Base-by-base conservation (phyloP, 1,140 invertebrate genomes). In the Sycobia sp. region DNA sequence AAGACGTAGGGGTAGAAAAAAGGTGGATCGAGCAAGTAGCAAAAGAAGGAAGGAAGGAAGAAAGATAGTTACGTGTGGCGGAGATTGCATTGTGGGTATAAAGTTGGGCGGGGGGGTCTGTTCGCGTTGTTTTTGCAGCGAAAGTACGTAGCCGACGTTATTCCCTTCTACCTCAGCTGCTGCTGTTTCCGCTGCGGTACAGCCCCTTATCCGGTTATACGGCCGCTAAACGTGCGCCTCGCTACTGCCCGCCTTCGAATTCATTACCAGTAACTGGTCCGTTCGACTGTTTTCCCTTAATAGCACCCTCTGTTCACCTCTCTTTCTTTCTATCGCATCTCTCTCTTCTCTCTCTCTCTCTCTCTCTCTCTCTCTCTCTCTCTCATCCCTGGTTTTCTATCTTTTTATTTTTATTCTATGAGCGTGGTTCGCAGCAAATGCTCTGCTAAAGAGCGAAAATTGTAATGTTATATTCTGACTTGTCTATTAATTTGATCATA, bases 201-300 rank as follows among this genome's bases (percentile, higher is more conserved):
- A 27, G 23, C 14, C 14, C n/a, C 51, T 55, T 38, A 43, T 55
- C 51, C 51, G n/a, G 20, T 55, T 43, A 55, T 27, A 55, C 20
- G 38, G 23, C 8, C 34, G 32, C 51, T 55, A 43, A 55, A 27
- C 22, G 36, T 18, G 22, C 20, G 2, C 23, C 36, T 9, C n/a
- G 51, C 8, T 43, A 7, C n/a, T n/a, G n/a, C 8, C 9, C 36
- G 50, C 13, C 34, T 41, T 41, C 22, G 18, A 55, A 55, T 55
- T 27, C 23, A 55, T 55, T 27, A 41, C 36, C n/a, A n/a, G n/a
- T n/a, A n/a, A n/a, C n/a, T n/a, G n/a, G n/a, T n/a, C n/a, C n/a
- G n/a, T n/a, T n/a, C n/a, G n/a, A n/a, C n/a, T n/a, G n/a, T n/a
- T n/a, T n/a, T n/a, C n/a, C n/a, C n/a, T n/a, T n/a, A n/a, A n/a